Percentiles rank a stretch among this genome's conserved stretches.
phyloP scores from a whole-genome alignment of 2,113 vertebrate genomes.

The Callospermophilus lateralis region DNA sequence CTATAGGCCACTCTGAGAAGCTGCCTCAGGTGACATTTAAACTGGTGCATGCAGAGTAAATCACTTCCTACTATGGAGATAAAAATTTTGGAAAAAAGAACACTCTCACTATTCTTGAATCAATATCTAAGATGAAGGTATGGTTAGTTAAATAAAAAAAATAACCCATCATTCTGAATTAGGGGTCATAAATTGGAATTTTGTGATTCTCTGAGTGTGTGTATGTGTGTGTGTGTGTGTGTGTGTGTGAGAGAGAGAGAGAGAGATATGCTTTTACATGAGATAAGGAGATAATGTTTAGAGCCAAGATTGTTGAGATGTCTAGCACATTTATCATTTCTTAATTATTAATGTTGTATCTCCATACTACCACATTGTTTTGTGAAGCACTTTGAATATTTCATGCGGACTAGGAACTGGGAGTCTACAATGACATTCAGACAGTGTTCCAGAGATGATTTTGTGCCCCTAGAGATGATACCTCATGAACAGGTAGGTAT shows the following conservation, averaged over 20 bases:
- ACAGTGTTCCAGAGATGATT: background rate
- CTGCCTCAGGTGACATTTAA: constrained; percentile 64
- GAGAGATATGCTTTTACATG: background rate
- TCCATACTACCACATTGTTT: background rate
- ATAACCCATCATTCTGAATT: background rate
- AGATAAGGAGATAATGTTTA: background rate
- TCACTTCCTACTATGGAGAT: constrained; percentile 28
- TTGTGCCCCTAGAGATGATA: background rate
- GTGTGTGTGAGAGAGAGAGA: too few species aligned
- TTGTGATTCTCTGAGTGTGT: background rate
- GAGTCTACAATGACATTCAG: constrained; percentile 4
- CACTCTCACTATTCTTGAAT: background rate
- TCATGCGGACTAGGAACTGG: background rate
- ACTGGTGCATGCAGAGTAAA: constrained; percentile 39
- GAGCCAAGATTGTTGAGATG: background rate
- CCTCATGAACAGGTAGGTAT: background rate
- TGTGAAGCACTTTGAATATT: constrained; percentile 51
- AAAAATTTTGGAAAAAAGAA: background rate
- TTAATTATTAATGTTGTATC: constrained; percentile 59
- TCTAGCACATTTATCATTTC: constrained; percentile 31
- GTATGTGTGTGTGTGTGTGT: background rate
- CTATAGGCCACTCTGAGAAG: constrained; percentile 18
- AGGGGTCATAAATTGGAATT: background rate
- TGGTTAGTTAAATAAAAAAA: background rate
- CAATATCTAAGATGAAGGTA: constrained; percentile 1